Evolutionary conservation across 2,888 invertebrate species (phyloP), one percentile per base, ranked within the genome.

Genomic region (Lepidocyrtoides sp.): DNA sequence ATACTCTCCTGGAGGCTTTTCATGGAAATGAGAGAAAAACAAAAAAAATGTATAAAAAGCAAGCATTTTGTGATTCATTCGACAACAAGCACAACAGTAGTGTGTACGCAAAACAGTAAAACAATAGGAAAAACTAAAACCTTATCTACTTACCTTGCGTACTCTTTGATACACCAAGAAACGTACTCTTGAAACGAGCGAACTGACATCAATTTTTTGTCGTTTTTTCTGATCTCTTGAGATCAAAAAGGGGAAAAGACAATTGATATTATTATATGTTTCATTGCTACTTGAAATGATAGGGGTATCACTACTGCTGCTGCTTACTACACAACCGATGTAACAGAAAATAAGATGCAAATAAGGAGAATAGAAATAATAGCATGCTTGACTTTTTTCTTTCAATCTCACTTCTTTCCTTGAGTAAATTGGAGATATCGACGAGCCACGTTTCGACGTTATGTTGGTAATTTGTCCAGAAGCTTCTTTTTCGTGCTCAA

Each of bases 391-490:
- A 41, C 77, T 84, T 79, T 69, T 69, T 69, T 69, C 54, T 85
- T 72, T 60, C 79, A 79, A 79, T 79, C 79, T 79, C 79, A 51
- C 48, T 81, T 90, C 51, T 77, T 66, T 84, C 66, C 60, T 20
- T 14, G 75, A 36, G 83, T 66, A 90, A 90, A 90, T 85, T 85
- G 85, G 79, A 90, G 90, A 85, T 85, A 90, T 90, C 77, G 89
- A 89, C 85, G 90, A 90, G 85, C 90, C 90, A 90, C 90, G 90
- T 90, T 90, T 90, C 69, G 85, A 90, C 90, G 90, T 90, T 90
- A 90, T 90, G 90, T 90, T 85, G 23, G 90, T 90, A 90, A 90
- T 90, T 90, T 90, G 90, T 90, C 90, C 90, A 85, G 90, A 66
- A 89, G 89, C 89, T 89, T 63, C 23, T 84, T 84, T 84, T 84